These are phyloP conservation scores for Apomyelois bistriatella DNA, from an alignment of 2,888 invertebrate species.

Conservation along the genomic window DNA sequence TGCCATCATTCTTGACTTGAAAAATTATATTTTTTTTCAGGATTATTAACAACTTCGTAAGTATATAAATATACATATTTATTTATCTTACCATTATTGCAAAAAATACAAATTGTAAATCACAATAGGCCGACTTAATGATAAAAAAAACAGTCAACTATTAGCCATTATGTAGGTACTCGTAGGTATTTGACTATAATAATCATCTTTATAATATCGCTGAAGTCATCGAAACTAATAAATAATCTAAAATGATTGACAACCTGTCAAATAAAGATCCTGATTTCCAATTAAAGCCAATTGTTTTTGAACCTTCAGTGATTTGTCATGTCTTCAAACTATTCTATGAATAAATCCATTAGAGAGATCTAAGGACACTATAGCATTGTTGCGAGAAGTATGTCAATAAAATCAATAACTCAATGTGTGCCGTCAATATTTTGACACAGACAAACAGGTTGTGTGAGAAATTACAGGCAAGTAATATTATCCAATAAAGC, in stretches of 20 bases:
- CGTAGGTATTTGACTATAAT: too few relatives aligned
- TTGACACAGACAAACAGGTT: conserved; percentile 11
- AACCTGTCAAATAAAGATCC: background rate
- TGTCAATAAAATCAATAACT: conserved; percentile 12
- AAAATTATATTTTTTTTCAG: background rate
- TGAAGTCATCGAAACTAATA: background rate
- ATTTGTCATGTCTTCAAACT: background rate
- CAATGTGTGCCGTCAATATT: conserved; percentile 12
- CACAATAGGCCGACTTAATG: too few relatives aligned
- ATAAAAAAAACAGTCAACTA: too few relatives aligned
- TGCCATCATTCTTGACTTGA: background rate
- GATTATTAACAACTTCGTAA: too few relatives aligned
- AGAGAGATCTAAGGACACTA: conserved; percentile 7
- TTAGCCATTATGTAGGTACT: too few relatives aligned
- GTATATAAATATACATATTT: too few relatives aligned
- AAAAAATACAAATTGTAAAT: too few relatives aligned
- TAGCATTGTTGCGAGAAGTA: conserved; percentile 4
- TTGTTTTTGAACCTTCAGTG: conserved; percentile 8
- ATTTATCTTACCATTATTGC: too few relatives aligned
- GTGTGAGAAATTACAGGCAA: background rate
- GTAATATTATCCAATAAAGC: background rate
- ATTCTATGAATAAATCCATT: conserved; percentile 5
- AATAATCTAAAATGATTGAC: background rate
- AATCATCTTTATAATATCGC: background rate
- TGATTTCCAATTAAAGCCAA: background rate